These are phyloP conservation scores for Potamilus streckersoni DNA, from an alignment of 1,140 invertebrate genomes.

Conservation along the genomic window DNA sequence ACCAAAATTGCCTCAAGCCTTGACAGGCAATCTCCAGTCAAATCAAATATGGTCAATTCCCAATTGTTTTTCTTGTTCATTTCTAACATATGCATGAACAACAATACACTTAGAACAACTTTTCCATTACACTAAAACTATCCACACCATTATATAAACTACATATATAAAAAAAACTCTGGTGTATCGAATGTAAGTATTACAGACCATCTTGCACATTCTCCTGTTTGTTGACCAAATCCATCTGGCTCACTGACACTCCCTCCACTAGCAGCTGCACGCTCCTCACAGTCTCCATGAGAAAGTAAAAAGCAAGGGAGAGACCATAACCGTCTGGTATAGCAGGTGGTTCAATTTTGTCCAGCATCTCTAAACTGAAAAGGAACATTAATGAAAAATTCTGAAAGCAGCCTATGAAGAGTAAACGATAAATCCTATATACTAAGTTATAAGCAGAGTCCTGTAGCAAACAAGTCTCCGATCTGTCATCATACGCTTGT, in stretches of 20 bases:
- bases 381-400: slow-evolving; percentile 18
- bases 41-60: too few species aligned
- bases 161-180: too few species aligned
- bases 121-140: too few species aligned
- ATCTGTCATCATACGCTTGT: background rate
- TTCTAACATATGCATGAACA: too few species aligned
- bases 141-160: too few species aligned
- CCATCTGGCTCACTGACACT: slow-evolving; percentile 9
- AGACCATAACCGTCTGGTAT: slow-evolving; percentile 96
- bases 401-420: background rate
- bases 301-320: slow-evolving; percentile 91
- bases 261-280: slow-evolving; percentile 61
- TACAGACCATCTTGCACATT: background rate
- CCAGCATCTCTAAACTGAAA: slow-evolving; percentile 91
- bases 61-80: too few species aligned
- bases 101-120: too few species aligned
- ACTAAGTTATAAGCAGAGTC: background rate
- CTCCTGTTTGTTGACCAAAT: background rate
- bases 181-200: too few species aligned
- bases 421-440: background rate
- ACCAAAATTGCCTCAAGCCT: too few species aligned
- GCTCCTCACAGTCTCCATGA: slow-evolving; percentile 81
- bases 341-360: slow-evolving; percentile 91
- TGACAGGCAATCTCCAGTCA: too few species aligned
- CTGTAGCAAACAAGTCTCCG: background rate